phyloP scores from a whole-genome alignment of 2,113 vertebrate genomes.

The Tauraco erythrolophus region DNA sequence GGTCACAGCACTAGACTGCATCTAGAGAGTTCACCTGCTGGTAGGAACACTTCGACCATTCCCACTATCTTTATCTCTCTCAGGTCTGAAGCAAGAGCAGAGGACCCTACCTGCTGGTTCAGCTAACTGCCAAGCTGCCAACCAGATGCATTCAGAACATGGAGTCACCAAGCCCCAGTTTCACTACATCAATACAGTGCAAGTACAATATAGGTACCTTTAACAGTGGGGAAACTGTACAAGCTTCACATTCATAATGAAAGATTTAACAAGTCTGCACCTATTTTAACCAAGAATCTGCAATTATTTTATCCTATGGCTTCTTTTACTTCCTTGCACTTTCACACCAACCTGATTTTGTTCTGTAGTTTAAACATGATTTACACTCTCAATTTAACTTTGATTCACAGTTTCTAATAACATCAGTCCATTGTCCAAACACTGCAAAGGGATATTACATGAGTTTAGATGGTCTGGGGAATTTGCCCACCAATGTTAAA shows the following conservation, averaged over 20 bases:
- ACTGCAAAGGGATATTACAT: slow-evolving; percentile 19
- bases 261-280: neutral
- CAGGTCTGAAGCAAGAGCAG: neutral
- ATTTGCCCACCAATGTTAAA: slow-evolving; percentile 30
- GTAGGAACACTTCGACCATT: neutral
- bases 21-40: neutral
- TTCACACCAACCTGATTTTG: neutral
- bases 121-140: neutral
- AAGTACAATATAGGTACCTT: neutral
- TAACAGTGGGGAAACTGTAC: neutral
- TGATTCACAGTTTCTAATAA: slow-evolving; percentile 57
- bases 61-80: neutral
- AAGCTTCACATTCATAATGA: neutral
- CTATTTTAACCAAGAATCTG: neutral
- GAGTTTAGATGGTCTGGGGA: neutral
- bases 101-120: accelerated
- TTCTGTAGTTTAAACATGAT: slow-evolving; percentile 32
- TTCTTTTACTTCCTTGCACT: neutral
- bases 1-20: neutral
- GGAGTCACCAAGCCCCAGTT: neutral
- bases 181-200: neutral
- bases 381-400: slow-evolving; percentile 47
- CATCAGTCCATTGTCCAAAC: slow-evolving; percentile 30
- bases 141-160: neutral
- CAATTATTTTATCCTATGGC: neutral